A percentile compares a stretch with the other conserved stretches of the same genome.
These are phyloP conservation scores for Zaprionus taronus DNA, from an alignment of 1,140 invertebrate genomes.

Conservation along the genomic window DNA sequence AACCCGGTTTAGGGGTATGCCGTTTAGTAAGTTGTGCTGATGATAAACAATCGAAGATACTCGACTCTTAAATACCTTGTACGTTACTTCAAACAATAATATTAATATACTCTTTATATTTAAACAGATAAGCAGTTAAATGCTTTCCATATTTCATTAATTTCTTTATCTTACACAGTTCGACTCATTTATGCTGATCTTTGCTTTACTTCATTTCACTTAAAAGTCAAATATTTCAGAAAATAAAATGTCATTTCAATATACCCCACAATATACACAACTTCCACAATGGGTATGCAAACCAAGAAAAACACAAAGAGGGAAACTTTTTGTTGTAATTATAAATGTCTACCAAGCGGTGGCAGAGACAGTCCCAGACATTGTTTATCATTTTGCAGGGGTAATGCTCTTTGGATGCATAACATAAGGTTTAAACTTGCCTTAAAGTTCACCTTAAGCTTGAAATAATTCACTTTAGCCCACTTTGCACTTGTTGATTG, in stretches of 20 bases:
- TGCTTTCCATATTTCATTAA: too few relatives aligned
- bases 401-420: constrained; percentile 45
- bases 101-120: too few relatives aligned
- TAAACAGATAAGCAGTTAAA: too few relatives aligned
- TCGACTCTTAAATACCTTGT: not conserved
- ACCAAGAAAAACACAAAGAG: constrained; percentile 26
- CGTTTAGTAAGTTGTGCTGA: constrained; percentile 21
- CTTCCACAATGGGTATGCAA: not conserved
- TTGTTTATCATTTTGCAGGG: constrained; percentile 59
- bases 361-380: constrained; percentile 47
- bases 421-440: constrained; percentile 19
- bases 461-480: constrained; percentile 3
- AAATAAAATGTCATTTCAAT: not conserved
- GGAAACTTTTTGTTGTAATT: constrained; percentile 68
- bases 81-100: not conserved
- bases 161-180: too few relatives aligned
- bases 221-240: too few relatives aligned
- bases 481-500: constrained; percentile 36
- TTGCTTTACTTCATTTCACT: too few relatives aligned
- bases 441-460: constrained; percentile 24
- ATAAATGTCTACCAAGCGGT: constrained; percentile 60
- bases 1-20: constrained; percentile 33
- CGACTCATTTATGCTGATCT: too few relatives aligned
- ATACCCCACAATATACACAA: not conserved
- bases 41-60: constrained; percentile 13